Conservation (phyloP, 2,888 invertebrate species). For the Hyalella azteca region DNA sequence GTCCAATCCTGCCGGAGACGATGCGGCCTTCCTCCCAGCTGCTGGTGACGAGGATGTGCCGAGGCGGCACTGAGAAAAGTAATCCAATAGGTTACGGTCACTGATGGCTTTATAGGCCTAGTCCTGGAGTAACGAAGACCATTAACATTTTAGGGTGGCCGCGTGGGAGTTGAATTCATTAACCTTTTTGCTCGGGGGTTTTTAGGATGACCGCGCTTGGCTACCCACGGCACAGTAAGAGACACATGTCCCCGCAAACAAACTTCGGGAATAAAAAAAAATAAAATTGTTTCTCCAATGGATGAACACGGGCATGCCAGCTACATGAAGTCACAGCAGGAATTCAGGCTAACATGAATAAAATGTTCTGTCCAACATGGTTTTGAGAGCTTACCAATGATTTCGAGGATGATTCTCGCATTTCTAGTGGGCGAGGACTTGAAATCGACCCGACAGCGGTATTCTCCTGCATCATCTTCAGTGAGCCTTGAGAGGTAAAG, state of each 20-base stretch:
- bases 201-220: neutral
- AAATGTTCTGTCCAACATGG: too few species aligned
- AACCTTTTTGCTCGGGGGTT: neutral
- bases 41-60: constrained; percentile 34
- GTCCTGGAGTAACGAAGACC: neutral
- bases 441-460: constrained; percentile 31
- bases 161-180: neutral
- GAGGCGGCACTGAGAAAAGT: neutral
- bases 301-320: too few species aligned
- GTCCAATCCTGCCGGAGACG: constrained; percentile 13
- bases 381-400: constrained; percentile 12
- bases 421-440: constrained; percentile 24
- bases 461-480: constrained; percentile 26
- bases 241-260: too few species aligned
- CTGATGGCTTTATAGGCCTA: neutral
- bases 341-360: too few species aligned
- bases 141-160: neutral
- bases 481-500: neutral
- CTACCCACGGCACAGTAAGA: too few species aligned
- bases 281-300: too few species aligned
- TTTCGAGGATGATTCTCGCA: neutral
- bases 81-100: neutral
- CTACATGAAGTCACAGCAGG: too few species aligned
- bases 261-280: too few species aligned
- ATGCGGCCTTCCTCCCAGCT: constrained; percentile 37